These are phyloP conservation scores for Lasioglossum albipes DNA, from an alignment of 1,140 invertebrate species.

Conservation along the genomic window DNA sequence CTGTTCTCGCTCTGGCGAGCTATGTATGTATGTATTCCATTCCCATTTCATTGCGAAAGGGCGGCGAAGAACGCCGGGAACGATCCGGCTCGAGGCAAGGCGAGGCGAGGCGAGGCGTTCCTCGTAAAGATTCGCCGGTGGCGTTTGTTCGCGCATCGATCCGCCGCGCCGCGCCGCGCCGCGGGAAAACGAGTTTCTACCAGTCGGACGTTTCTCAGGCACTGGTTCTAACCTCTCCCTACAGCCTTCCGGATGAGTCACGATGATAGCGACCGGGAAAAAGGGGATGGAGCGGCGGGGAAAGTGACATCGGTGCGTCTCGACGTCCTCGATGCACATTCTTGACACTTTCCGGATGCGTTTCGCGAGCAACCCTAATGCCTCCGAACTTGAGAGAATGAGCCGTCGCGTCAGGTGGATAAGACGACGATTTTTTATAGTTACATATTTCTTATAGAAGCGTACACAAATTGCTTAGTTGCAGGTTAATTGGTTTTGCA, in stretches of 20 bases:
- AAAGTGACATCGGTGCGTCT: slow-evolving; percentile 55
- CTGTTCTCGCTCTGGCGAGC: too few species aligned
- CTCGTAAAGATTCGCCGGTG: slow-evolving; percentile 23
- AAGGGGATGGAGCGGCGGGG: slow-evolving; percentile 54
- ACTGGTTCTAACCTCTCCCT: slow-evolving; percentile 18
- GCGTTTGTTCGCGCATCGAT: slow-evolving; percentile 41
- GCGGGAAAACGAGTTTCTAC: slow-evolving; percentile 47
- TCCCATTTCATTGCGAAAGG: not conserved
- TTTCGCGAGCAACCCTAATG: slow-evolving; percentile 24
- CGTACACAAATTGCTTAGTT: too few species aligned
- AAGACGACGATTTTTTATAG: not conserved
- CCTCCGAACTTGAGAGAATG: not conserved
- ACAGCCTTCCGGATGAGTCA: slow-evolving; percentile 64
- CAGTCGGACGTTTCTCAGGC: slow-evolving; percentile 30
- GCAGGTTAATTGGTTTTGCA: too few species aligned
- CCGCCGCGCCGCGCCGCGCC: slow-evolving; percentile 9
- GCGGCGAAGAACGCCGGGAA: not conserved
- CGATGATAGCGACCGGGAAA: slow-evolving; percentile 55
- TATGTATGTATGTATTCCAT: too few species aligned
- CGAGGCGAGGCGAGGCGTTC: not conserved
- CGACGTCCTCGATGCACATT: slow-evolving; percentile 1
- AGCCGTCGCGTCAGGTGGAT: slow-evolving; percentile 19
- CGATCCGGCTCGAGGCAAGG: not conserved
- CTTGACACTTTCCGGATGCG: slow-evolving; percentile 1
- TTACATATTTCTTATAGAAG: too few species aligned